A percentile compares a stretch with the other conserved stretches of the same genome.
Conservation (phyloP, 2,797 vertebrate species). For the Arnoldichthys spilopterus region DNA sequence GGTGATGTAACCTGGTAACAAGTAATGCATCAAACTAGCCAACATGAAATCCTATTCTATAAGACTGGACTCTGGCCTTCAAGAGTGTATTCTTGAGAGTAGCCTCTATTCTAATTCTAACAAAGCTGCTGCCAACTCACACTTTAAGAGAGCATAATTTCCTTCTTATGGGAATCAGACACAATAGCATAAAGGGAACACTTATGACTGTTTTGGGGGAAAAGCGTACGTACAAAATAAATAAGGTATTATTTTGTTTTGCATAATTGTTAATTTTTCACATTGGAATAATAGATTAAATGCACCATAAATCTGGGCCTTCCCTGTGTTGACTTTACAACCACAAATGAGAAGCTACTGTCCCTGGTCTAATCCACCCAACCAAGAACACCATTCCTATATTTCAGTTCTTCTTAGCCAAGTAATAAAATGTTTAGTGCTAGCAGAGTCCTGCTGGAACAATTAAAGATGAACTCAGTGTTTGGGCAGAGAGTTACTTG, state of each 20-base stretch:
- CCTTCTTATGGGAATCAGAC: background rate
- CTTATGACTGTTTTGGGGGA: background rate
- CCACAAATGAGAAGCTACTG: conserved; percentile 52
- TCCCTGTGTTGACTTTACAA: conserved; percentile 16
- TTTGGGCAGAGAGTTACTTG: conserved; percentile 70
- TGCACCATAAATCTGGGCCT: conserved; percentile 24
- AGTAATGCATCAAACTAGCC: no score
- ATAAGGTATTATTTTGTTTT: conserved; percentile 22
- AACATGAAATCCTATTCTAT: no score
- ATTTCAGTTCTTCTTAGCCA: conserved; percentile 54
- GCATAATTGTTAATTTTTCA: conserved; percentile 21
- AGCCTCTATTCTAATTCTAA: no score
- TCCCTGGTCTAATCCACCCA: conserved; percentile 55
- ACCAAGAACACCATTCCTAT: conserved; percentile 60
- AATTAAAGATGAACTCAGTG: conserved; percentile 62
- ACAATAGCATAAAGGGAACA: no score
- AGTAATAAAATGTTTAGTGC: conserved; percentile 72
- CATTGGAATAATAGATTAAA: conserved; percentile 27
- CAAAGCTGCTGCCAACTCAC: no score
- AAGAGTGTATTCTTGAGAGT: no score
- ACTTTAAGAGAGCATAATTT: background rate
- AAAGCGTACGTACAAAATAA: background rate
- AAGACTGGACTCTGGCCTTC: no score
- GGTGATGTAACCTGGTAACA: no score
- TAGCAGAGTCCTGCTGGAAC: conserved; percentile 62